A percentile compares a stretch with the other conserved stretches of the same genome.
Conservation (phyloP, 1,140 invertebrate genomes). For the Calephelis nemesis region DNA sequence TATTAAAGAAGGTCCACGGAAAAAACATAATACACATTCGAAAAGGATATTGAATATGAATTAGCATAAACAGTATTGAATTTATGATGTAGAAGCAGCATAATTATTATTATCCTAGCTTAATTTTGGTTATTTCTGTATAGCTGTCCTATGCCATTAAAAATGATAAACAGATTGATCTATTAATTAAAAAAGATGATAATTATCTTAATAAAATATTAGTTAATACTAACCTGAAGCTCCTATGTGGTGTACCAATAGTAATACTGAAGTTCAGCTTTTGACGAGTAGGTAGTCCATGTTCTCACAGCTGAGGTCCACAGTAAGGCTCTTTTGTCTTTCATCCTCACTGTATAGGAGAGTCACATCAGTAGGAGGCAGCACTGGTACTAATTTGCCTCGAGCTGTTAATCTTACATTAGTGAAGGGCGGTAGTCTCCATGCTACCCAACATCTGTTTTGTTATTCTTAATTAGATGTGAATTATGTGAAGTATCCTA, state of each 20-base stretch:
- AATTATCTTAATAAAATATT: not conserved
- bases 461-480: not conserved
- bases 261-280: conserved; percentile 60
- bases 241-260: conserved; percentile 58
- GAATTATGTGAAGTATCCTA: too few species aligned
- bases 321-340: conserved; percentile 37
- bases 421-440: conserved; percentile 73
- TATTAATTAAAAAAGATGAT: too few species aligned
- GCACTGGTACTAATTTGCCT: conserved; percentile 52
- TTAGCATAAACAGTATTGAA: too few species aligned
- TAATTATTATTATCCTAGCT: too few species aligned
- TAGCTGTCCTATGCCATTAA: too few species aligned
- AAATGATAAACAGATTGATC: too few species aligned
- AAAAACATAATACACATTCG: too few species aligned
- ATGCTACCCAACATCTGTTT: conserved; percentile 47
- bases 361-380: conserved; percentile 47
- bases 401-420: conserved; percentile 68
- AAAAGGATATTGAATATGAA: too few species aligned
- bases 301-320: conserved; percentile 50
- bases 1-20: too few species aligned
- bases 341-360: conserved; percentile 49
- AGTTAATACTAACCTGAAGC: conserved; percentile 50
- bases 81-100: too few species aligned
- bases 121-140: too few species aligned
- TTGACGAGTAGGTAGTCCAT: conserved; percentile 60